These are phyloP conservation scores for Corythucha ciliata DNA, from an alignment of 2,888 invertebrate species.

Conservation along the genomic window DNA sequence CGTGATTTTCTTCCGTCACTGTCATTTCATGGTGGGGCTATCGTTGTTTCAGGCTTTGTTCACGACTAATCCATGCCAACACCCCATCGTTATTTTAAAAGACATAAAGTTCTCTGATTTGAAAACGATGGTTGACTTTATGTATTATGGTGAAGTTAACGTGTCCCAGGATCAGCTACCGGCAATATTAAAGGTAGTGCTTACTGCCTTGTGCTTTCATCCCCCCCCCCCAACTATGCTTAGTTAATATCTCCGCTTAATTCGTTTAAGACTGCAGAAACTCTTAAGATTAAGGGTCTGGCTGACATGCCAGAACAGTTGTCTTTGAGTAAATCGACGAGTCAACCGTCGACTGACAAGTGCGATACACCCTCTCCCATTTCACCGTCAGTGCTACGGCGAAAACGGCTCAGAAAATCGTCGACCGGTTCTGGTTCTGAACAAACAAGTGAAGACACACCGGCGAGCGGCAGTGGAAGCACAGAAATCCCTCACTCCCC, in stretches of 20 bases:
- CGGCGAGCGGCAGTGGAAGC: constrained; percentile 29
- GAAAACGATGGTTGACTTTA: constrained; percentile 81
- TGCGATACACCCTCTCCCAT: constrained; percentile 43
- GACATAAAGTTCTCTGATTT: constrained; percentile 79
- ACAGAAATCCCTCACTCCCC: constrained; percentile 32
- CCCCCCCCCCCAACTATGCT: not conserved
- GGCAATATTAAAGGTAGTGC: constrained; percentile 48
- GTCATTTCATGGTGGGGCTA: not conserved
- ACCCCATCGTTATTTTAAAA: constrained; percentile 82
- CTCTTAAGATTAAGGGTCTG: constrained; percentile 77
- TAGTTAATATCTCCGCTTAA: not conserved
- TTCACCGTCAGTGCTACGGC: constrained; percentile 51
- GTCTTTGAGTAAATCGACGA: constrained; percentile 53
- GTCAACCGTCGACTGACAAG: constrained; percentile 46
- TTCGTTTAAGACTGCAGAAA: constrained; percentile 70
- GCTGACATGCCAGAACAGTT: constrained; percentile 62
- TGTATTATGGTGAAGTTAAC: constrained; percentile 88
- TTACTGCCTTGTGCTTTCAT: constrained; percentile 8
- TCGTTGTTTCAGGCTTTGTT: constrained; percentile 57
- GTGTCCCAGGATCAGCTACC: constrained; percentile 81
- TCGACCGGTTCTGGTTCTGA: constrained; percentile 54
- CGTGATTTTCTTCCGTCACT: not conserved
- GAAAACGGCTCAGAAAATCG: constrained; percentile 56
- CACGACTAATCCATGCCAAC: constrained; percentile 75
- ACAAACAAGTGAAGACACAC: constrained; percentile 33